These are phyloP conservation scores for Corythoichthys intestinalis DNA, from an alignment of 2,113 vertebrate species.

Conservation along the genomic window DNA sequence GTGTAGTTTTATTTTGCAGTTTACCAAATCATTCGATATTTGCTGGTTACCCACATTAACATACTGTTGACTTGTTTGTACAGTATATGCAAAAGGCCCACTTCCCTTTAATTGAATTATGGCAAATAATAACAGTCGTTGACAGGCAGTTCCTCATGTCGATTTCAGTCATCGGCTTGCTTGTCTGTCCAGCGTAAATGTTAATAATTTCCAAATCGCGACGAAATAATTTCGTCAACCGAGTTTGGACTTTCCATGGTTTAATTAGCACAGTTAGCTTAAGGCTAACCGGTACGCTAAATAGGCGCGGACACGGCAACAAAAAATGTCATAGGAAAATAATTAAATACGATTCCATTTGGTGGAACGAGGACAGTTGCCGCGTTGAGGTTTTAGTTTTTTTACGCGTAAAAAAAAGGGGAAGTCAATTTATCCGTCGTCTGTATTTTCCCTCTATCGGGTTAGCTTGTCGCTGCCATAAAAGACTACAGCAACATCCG, in stretches of 20 bases:
- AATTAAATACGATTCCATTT: constrained; percentile 12
- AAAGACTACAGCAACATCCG: constrained; percentile 56
- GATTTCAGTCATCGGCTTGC: neutral
- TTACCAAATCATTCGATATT: neutral
- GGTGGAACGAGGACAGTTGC: neutral
- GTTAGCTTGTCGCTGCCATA: constrained; percentile 30
- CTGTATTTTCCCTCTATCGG: neutral
- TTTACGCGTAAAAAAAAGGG: neutral
- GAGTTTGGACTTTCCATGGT: constrained; percentile 31
- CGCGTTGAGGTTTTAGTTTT: neutral
- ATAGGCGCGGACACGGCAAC: neutral
- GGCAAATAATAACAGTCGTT: neutral
- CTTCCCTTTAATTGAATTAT: neutral
- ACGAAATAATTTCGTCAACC: constrained; percentile 21
- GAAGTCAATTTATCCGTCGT: neutral
- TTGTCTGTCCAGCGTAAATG: neutral
- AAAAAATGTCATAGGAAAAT: neutral
- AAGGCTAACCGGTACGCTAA: constrained; percentile 30
- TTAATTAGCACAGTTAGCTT: constrained; percentile 41
- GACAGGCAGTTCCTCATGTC: neutral
- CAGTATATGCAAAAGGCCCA: neutral
- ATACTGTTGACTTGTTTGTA: neutral
- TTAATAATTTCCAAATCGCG: constrained; percentile 40
- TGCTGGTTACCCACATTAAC: neutral
- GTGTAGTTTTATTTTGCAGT: neutral